These are phyloP conservation scores for Maniola jurtina DNA, from an alignment of 1,140 invertebrate genomes.

Conservation along the genomic window DNA sequence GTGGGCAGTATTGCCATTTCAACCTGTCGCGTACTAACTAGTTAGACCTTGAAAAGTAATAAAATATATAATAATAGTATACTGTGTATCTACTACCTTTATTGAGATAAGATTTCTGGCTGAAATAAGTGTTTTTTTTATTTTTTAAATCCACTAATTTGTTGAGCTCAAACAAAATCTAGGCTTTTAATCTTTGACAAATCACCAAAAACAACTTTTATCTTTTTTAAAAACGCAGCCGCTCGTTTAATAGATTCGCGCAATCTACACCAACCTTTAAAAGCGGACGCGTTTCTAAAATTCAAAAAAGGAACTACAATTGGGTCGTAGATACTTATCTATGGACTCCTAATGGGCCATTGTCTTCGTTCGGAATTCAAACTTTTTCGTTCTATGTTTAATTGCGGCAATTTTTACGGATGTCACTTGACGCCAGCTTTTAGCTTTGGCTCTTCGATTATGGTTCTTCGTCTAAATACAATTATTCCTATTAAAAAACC, in stretches of 20 bases:
- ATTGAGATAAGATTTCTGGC: too few relatives aligned
- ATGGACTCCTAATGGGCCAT: constrained; percentile 61
- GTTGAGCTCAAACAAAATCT: too few relatives aligned
- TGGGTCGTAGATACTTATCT: constrained; percentile 64
- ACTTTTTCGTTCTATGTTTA: constrained; percentile 56
- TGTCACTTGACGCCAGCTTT: constrained; percentile 53
- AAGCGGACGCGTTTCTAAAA: constrained; percentile 44
- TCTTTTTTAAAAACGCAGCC: neutral
- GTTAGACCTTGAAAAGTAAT: too few relatives aligned
- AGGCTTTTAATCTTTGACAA: neutral
- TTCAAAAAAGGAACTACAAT: constrained; percentile 60
- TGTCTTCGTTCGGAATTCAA: constrained; percentile 58
- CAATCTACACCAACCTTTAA: constrained; percentile 36
- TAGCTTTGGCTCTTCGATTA: constrained; percentile 20
- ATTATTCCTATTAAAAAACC: too few relatives aligned
- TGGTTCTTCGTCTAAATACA: constrained; percentile 18
- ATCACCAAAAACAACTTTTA: neutral
- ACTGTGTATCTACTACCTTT: too few relatives aligned
- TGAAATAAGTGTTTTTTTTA: too few relatives aligned
- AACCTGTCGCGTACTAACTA: too few relatives aligned
- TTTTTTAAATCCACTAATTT: neutral
- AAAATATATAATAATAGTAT: too few relatives aligned
- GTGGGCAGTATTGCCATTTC: too few relatives aligned
- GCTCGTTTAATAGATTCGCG: neutral
- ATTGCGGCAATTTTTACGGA: constrained; percentile 67